These are phyloP conservation scores for Athalia cordata DNA, from an alignment of 2,888 invertebrate species.

Conservation along the genomic window DNA sequence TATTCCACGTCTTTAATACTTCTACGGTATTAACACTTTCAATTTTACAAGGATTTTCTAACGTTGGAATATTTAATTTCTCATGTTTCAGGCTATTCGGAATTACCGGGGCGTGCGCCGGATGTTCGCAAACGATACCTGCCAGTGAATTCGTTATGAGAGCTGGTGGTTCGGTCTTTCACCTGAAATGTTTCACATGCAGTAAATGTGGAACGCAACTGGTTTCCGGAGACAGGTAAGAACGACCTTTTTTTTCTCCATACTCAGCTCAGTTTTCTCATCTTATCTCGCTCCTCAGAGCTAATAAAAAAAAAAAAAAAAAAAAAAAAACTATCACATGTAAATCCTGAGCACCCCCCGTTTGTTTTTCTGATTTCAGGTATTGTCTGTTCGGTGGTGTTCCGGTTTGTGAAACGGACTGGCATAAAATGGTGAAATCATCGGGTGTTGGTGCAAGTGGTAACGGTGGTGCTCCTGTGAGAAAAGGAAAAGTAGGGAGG, in stretches of 20 bases:
- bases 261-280: slow-evolving; percentile 2
- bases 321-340: no score
- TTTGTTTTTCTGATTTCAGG: slow-evolving; percentile 70
- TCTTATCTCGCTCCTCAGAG: no score
- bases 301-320: no score
- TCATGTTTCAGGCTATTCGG: slow-evolving; percentile 88
- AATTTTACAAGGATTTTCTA: not conserved
- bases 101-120: slow-evolving; percentile 90
- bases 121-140: slow-evolving; percentile 94
- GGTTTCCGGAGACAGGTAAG: slow-evolving; percentile 91
- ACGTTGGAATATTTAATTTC: not conserved
- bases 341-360: not conserved
- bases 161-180: slow-evolving; percentile 87
- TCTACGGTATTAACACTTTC: not conserved
- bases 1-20: no score
- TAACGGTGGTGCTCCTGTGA: slow-evolving; percentile 79
- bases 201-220: slow-evolving; percentile 93
- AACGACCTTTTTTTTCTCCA: not conserved
- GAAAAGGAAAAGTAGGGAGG: slow-evolving; percentile 93
- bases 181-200: slow-evolving; percentile 96
- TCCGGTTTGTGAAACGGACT: slow-evolving; percentile 96
- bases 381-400: slow-evolving; percentile 94
- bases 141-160: slow-evolving; percentile 96
- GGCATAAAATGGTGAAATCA: slow-evolving; percentile 91
- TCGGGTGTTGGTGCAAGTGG: slow-evolving; percentile 77